Conservation (phyloP, 2,113 vertebrate species). For the Varanus salvator region DNA sequence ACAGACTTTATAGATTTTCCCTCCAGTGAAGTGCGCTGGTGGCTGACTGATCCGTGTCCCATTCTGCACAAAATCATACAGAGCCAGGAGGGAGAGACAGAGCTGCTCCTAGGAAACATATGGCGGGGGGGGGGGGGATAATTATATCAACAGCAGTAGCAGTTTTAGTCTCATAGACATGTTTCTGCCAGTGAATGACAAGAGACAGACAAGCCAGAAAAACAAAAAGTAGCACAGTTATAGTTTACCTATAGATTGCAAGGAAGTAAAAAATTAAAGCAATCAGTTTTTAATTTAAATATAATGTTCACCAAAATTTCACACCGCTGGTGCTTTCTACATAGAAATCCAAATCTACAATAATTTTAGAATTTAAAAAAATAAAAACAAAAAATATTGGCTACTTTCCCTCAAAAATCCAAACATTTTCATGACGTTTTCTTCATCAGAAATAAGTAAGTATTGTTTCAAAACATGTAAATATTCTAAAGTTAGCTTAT, state of each 20-base stretch:
- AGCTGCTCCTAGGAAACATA: constrained; percentile 84
- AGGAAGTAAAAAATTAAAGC: neutral
- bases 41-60: constrained; percentile 80
- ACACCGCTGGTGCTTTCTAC: neutral
- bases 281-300: neutral
- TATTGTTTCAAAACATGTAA: neutral
- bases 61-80: constrained; percentile 88
- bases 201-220: neutral
- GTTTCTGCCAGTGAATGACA: neutral
- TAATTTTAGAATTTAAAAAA: neutral
- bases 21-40: constrained; percentile 86
- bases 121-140: constrained; percentile 39
- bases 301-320: neutral
- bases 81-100: constrained; percentile 83
- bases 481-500: neutral
- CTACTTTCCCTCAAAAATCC: neutral
- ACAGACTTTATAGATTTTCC: constrained; percentile 93
- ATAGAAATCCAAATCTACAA: neutral
- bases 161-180: neutral
- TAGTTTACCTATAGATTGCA: neutral
- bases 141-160: neutral
- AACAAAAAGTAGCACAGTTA: neutral
- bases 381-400: neutral
- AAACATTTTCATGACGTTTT: neutral
- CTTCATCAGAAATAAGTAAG: neutral